phyloP scores from a whole-genome alignment of 2,888 invertebrate species.

The Machimus rusticus region DNA sequence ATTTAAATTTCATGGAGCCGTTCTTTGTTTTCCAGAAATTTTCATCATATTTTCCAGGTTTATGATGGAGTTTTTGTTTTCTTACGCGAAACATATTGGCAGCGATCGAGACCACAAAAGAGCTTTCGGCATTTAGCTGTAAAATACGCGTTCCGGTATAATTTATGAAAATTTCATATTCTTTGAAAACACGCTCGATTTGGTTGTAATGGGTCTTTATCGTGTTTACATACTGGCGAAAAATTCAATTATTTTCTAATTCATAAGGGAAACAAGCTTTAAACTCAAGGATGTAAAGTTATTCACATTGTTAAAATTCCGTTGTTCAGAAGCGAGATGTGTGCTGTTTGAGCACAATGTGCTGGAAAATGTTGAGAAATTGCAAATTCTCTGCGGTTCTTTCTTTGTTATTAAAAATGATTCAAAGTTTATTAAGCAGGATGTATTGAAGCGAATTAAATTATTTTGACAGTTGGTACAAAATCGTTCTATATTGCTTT shows the following conservation, averaged over 20 bases:
- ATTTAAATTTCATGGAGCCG: slow-evolving; percentile 3
- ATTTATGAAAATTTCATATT: not conserved
- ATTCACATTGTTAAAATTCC: not conserved
- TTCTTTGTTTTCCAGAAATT: not conserved
- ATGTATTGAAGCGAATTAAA: not conserved
- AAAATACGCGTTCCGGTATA: not conserved
- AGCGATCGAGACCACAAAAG: not conserved
- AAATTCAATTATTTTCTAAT: not conserved
- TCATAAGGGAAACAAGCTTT: not conserved
- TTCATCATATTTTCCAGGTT: not conserved
- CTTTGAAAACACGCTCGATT: not conserved
- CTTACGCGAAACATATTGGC: not conserved
- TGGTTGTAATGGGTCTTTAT: not conserved
- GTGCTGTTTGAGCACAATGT: not conserved
- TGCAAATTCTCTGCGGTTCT: not conserved
- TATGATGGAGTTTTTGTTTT: not conserved
- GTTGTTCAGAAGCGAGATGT: not conserved
- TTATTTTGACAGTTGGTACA: not conserved
- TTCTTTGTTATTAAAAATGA: not conserved
- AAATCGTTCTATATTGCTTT: not conserved
- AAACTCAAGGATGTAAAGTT: not conserved
- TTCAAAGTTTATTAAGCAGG: not conserved
- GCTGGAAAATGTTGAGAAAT: not conserved
- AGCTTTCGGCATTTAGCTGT: not conserved
- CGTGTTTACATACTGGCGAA: not conserved